These are phyloP conservation scores for Piliocolobus tephrosceles DNA, from an alignment of 2,113 vertebrate genomes.

Conservation along the genomic window DNA sequence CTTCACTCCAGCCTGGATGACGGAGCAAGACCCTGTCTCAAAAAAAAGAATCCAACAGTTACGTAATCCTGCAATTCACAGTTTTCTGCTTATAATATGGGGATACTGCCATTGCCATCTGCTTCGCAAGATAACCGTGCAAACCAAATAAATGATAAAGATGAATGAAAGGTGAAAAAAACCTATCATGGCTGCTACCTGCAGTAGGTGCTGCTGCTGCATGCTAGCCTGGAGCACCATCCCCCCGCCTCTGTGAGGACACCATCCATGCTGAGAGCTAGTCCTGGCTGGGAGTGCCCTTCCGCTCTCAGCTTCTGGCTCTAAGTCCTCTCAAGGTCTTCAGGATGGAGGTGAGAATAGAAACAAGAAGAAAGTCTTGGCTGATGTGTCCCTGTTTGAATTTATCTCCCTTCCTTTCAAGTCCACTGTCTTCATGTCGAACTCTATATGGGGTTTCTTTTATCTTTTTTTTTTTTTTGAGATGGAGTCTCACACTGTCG, in stretches of 20 bases:
- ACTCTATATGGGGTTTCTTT: neutral
- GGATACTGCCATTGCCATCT: neutral
- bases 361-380: neutral
- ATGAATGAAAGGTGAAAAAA: neutral
- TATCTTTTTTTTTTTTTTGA: too few relatives aligned
- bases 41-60: too few relatives aligned
- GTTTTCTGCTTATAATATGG: neutral
- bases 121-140: neutral
- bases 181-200: neutral
- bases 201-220: too few relatives aligned
- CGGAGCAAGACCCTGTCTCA: too few relatives aligned
- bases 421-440: neutral
- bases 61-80: neutral
- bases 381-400: neutral
- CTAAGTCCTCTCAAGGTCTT: neutral
- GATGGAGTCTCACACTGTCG: too few relatives aligned
- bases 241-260: neutral
- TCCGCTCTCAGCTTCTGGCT: neutral
- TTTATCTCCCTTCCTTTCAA: neutral
- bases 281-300: neutral
- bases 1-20: too few relatives aligned
- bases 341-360: neutral
- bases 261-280: accelerated
- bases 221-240: accelerated
- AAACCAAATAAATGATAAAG: neutral